Evolutionary conservation across 2,888 invertebrate species (phyloP), one percentile per base, ranked within the genome.

Genomic region (Neoascia interrupta): DNA sequence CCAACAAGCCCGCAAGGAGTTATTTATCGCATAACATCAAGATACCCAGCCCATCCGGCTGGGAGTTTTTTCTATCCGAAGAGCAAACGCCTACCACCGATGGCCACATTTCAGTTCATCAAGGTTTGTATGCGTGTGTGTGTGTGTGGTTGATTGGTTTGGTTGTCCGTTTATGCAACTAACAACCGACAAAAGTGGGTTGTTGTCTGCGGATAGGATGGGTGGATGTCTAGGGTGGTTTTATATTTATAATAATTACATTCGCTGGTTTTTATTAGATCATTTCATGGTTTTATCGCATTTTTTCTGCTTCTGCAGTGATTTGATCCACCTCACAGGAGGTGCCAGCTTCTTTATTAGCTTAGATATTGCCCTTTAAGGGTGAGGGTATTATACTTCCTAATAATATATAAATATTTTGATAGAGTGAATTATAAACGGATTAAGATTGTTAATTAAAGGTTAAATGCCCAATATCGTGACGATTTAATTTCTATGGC

Each of bases 61-160:
- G 96, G 96, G 73, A 96, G 97, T 56, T 98, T 98, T 91, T 96
- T 95, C 91, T 97, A 97, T 90, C 96, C 96, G 10, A 95, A 96
- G 86, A 90, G 94, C 85, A 94, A 95, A 86, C 92, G 94, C 85
- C 91, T 97, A 83, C 97, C 97, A 51, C 94, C 96, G 53, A 94
- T 97, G 79, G 97, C 96, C 75, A 95, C 95, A 75, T 95, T 97
- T 88, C 95, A 95, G 88, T 96, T 96, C 88, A 94, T 95, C 85
- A 96, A 96, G 93, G 96, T 96, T 90, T 88, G 89, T 85, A 61
- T 39, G n/a, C n/a, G n/a, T n/a, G n/a, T n/a, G n/a, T 41, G 4
- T 6, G 16, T 0, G 11, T 13, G 18, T 5, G 34, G 26, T 15
- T 23, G n/a, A n/a, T n/a, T 34, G 8, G n/a, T n/a, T n/a, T n/a